Base-by-base conservation (phyloP, 2,888 invertebrate species). In the Nomada fabriciana region DNA sequence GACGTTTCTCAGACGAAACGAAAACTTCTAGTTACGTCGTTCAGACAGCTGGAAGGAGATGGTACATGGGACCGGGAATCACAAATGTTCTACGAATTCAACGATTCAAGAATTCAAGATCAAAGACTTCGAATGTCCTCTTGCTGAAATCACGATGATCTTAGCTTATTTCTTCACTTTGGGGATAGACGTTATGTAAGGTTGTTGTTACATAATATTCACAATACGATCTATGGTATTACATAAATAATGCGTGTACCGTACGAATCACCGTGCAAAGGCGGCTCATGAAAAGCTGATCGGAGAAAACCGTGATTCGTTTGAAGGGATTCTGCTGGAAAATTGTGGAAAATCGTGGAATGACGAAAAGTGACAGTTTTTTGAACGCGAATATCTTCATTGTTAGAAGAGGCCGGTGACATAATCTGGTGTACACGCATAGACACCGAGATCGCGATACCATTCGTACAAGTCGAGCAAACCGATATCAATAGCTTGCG, bases 371-470 rank as follows among this genome's bases (percentile, higher is more conserved):
- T 36, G 53, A 18, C 20, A n/a, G n/a, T n/a, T 7, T 57, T 52
- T 81, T 64, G 68, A 69, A 53, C 60, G 55, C 53, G 69, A 57
- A 67, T 67, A 61, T 47, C 43, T 60, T 61, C 43, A 80, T 76
- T 80, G 82, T 77, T 70, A 55, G 55, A n/a, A 29, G 43, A 25
- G 64, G 69, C 50, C 86, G 79, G 86, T 91, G 92, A 91, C 89
- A 90, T 91, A 90, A 92, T 63, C 36, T 43, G 29, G 20, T 29
- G 52, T 53, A 68, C 67, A 71, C 63, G 29, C 69, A 70, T 55
- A 29, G 29, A 25, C 55, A 52, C 25, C 57, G 2, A 42, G 64
- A 50, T 78, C 52, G 59, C 15, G 73, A 57, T 67, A 60, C n/a
- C 43, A 29, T 7, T 20, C 7, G 11, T 10, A 57, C 43, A n/a